Base-by-base conservation (phyloP, 2,797 vertebrate species). In the Pteropus rufus region DNA sequence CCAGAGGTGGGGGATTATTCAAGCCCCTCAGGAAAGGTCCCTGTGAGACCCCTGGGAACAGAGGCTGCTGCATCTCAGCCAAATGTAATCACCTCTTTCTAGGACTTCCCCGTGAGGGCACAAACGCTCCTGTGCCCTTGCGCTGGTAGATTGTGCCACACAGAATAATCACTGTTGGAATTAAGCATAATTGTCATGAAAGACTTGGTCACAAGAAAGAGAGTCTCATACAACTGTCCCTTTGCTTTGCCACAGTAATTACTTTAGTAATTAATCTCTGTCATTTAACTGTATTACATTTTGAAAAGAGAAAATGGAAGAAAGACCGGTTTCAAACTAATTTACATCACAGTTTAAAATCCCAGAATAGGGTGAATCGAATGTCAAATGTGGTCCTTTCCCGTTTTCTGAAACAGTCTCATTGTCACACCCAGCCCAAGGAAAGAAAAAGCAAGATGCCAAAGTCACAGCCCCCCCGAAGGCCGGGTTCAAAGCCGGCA, bases 231-330 rank as follows among this genome's bases (percentile, higher is more conserved):
- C 97, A 97, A 98, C 98, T 98, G 98, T 98, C 98, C 98, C 98
- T 98, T 98, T 98, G 98, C 98, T 99, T 98, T 98, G 98, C 97
- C 98, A 98, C 98, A 98, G 98, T 98, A 98, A 99, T 99, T 99
- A 98, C 98, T 98, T 98, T 83, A 98, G 98, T 98, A 99, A 99
- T 99, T 99, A 99, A 99, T 99, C 98, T 99, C 98, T 99, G 98
- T 99, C 98, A 98, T 98, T 99, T 98, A 98, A 98, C 98, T 98
- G 97, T 98, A 98, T 98, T 99, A 98, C 98, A 98, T 98, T 98
- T 98, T 98, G 98, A 98, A 98, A 98, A 98, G 98, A 98, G 98
- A 98, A 98, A 99, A 99, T 98, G 98, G 97, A 98, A 99, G 98
- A 98, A 98, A 98, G 98, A 98, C 98, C 9, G 10, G 97, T 98